These are phyloP conservation scores for Drosophila affinis DNA, from an alignment of 2,888 invertebrate species.

Conservation along the genomic window DNA sequence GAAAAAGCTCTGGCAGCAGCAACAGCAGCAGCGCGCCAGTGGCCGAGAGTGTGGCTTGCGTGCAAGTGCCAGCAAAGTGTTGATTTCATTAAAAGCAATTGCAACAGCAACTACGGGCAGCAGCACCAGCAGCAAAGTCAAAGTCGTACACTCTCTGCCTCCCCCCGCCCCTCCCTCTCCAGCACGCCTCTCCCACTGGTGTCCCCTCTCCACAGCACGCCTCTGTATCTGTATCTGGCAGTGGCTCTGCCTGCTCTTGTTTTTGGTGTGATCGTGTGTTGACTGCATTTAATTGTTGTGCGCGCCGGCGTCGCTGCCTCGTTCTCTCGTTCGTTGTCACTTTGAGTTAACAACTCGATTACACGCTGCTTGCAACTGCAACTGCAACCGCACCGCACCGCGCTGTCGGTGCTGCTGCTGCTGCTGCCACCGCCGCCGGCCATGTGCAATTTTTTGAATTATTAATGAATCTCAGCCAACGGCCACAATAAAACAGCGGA, in stretches of 20 bases:
- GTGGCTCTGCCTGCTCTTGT: conserved; percentile 30
- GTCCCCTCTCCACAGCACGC: not conserved
- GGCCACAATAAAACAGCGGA: conserved; percentile 37
- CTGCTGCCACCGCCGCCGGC: conserved; percentile 64
- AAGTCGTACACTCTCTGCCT: conserved; percentile 44
- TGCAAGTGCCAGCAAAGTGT: conserved; percentile 68
- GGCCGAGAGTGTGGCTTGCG: conserved; percentile 54
- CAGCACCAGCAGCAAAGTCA: conserved; percentile 41
- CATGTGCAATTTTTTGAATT: conserved; percentile 76
- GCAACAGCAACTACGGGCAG: conserved; percentile 52
- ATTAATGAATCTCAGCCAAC: conserved; percentile 75
- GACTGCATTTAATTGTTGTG: conserved; percentile 74
- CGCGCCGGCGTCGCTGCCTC: conserved; percentile 25
- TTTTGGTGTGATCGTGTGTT: conserved; percentile 64
- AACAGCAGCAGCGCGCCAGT: conserved; percentile 28
- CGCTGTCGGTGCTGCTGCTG: conserved; percentile 20
- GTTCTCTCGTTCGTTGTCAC: conserved; percentile 69
- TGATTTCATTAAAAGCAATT: conserved; percentile 71
- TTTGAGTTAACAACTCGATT: conserved; percentile 81
- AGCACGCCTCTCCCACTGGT: conserved; percentile 5
- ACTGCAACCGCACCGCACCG: conserved; percentile 1
- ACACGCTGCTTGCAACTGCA: conserved; percentile 65
- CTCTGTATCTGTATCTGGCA: conserved; percentile 8
- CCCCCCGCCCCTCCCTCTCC: conserved; percentile 13
- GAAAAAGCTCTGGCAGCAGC: conserved; percentile 45